phyloP scores from a whole-genome alignment of 2,888 invertebrate species.

The Parnassius apollo region DNA sequence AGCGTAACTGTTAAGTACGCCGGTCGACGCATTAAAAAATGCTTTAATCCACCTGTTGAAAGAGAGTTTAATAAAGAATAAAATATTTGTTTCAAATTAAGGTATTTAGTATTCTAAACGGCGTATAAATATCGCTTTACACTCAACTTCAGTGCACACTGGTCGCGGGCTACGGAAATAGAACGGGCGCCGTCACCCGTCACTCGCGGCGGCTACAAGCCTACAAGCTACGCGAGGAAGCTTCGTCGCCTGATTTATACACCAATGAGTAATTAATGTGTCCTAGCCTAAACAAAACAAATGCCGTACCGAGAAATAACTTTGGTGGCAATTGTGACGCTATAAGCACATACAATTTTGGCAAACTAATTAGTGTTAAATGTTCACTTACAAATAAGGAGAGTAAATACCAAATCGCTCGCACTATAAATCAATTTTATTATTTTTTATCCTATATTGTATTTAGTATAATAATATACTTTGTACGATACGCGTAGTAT shows the following conservation, averaged over 20 bases:
- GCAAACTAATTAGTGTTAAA: too few relatives aligned
- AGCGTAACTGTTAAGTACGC: too few relatives aligned
- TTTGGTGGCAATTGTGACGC: background rate
- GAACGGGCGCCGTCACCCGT: constrained; percentile 40
- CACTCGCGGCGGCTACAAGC: background rate
- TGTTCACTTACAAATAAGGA: too few relatives aligned
- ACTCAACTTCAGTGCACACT: constrained; percentile 5
- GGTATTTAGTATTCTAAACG: constrained; percentile 5
- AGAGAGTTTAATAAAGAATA: background rate
- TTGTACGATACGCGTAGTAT: too few relatives aligned
- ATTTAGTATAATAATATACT: too few relatives aligned
- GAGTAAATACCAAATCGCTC: too few relatives aligned
- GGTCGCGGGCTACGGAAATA: constrained; percentile 49
- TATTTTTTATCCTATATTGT: too few relatives aligned
- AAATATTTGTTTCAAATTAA: constrained; percentile 15
- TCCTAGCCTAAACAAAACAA: background rate
- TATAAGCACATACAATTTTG: too few relatives aligned
- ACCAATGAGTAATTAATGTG: constrained; percentile 25
- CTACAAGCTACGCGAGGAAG: constrained; percentile 5
- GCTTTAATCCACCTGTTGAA: too few relatives aligned
- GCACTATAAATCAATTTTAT: too few relatives aligned
- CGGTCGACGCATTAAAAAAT: too few relatives aligned
- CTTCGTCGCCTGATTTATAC: constrained; percentile 23
- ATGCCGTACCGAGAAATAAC: constrained; percentile 8
- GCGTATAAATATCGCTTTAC: constrained; percentile 20